These are phyloP conservation scores for Sebastes matsubarae DNA, from an alignment of 2,797 vertebrate genomes.

Conservation along the genomic window DNA sequence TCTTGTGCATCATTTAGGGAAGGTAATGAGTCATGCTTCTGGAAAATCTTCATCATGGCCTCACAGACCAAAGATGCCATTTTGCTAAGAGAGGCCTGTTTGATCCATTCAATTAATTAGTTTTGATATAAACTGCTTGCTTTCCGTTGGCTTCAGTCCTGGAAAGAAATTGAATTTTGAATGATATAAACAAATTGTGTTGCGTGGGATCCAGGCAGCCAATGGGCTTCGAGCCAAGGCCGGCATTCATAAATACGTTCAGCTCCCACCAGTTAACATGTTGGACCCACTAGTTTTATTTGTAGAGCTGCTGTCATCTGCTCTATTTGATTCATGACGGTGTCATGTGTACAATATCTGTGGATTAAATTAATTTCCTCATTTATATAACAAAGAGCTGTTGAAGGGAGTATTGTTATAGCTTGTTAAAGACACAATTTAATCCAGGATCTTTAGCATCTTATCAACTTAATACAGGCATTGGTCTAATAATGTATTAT, in stretches of 20 bases:
- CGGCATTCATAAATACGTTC: slow-evolving; percentile 48
- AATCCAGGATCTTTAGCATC: background rate
- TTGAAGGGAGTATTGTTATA: background rate
- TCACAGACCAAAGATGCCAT: slow-evolving; percentile 63
- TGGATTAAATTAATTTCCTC: slow-evolving; percentile 7
- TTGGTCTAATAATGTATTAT: background rate
- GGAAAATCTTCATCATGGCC: slow-evolving; percentile 58
- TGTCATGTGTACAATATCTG: slow-evolving; percentile 26
- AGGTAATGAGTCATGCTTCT: slow-evolving; percentile 66
- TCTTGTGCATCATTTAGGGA: slow-evolving; percentile 44
- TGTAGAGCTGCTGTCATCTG: slow-evolving; percentile 55
- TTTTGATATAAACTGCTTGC: slow-evolving; percentile 80
- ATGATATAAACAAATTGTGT: slow-evolving; percentile 81
- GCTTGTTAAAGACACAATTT: slow-evolving; percentile 17
- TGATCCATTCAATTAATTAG: slow-evolving; percentile 81
- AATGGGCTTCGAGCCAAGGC: slow-evolving; percentile 58
- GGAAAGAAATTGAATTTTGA: slow-evolving; percentile 84
- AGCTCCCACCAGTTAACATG: slow-evolving; percentile 57
- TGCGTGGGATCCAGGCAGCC: slow-evolving; percentile 55
- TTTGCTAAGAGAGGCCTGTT: slow-evolving; percentile 66
- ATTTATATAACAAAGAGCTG: slow-evolving; percentile 10
- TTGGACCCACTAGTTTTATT: slow-evolving; percentile 42
- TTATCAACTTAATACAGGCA: slow-evolving; percentile 3
- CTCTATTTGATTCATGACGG: slow-evolving; percentile 35
- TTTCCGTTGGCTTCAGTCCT: slow-evolving; percentile 80